Conservation (phyloP, 2,113 vertebrate genomes). For the Lutjanus erythropterus region DNA sequence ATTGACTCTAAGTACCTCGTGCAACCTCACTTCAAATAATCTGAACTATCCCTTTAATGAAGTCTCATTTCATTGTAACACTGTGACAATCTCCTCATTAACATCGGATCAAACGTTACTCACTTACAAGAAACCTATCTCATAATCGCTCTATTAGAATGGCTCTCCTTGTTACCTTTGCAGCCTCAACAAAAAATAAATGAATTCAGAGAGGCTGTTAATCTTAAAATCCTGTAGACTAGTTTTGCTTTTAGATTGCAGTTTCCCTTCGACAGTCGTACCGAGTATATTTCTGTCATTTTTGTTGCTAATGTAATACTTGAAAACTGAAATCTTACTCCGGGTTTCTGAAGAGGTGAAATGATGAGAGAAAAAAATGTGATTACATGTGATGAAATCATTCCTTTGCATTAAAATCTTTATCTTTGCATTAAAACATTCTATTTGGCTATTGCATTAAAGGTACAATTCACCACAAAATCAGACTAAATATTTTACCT, state of each 20-base stretch:
- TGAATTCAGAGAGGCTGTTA: conserved; percentile 29
- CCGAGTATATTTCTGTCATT: conserved; percentile 40
- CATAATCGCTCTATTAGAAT: conserved; percentile 42
- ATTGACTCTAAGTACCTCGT: no score
- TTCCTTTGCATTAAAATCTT: conserved; percentile 43
- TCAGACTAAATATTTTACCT: no score
- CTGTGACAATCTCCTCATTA: conserved; percentile 79
- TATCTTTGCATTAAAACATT: conserved; percentile 11
- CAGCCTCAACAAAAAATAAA: conserved; percentile 44
- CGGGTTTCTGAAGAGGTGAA: conserved; percentile 20
- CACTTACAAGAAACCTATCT: conserved; percentile 7
- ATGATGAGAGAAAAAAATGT: conserved; percentile 24
- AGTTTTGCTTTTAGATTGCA: conserved; percentile 47
- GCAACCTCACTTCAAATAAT: no score
- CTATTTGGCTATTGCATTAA: conserved; percentile 20
- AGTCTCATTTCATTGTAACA: conserved; percentile 79
- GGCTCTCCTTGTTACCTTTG: conserved; percentile 47
- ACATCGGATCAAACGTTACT: conserved; percentile 33
- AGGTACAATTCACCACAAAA: no score
- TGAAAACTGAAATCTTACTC: conserved; percentile 9
- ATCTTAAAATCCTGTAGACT: conserved; percentile 40
- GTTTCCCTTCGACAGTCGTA: conserved; percentile 40
- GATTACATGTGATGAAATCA: conserved; percentile 32
- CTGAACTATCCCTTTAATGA: no score
- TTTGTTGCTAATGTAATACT: conserved; percentile 52